Evolutionary conservation across 2,113 vertebrate genomes (phyloP).

Genomic region (Merops nubicus): DNA sequence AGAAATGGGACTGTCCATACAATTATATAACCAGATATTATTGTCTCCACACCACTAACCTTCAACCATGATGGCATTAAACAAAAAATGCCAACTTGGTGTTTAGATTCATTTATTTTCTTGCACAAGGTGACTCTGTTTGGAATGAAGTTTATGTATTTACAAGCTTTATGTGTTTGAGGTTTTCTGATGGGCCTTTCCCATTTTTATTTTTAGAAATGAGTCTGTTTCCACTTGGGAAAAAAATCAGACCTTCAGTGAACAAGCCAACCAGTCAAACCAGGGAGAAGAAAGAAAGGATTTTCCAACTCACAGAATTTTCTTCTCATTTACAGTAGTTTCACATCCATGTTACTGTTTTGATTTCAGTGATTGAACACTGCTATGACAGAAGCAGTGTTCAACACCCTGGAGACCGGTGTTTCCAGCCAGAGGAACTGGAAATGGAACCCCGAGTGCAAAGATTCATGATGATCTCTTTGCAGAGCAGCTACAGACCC

Average conservation of each 20-base stretch:
- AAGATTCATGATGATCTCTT: not conserved
- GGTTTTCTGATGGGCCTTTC: not conserved
- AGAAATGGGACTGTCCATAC: not conserved
- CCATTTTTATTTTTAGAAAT: not conserved
- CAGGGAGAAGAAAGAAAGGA: not conserved
- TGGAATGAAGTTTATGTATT: not conserved
- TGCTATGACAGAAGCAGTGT: not conserved
- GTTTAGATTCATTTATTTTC: not conserved
- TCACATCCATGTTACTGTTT: not conserved
- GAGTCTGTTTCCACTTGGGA: not conserved
- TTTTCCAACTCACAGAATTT: not conserved
- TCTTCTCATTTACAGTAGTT: not conserved
- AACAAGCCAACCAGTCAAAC: not conserved
- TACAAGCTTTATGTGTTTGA: not conserved
- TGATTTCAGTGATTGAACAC: not conserved
- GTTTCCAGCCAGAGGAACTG: not conserved
- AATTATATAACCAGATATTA: not conserved
- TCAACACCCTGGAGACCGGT: not conserved
- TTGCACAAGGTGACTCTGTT: not conserved
- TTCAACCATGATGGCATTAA: not conserved
- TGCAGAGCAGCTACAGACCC: not conserved
- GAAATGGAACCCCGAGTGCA: not conserved
- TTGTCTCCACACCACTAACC: not conserved
- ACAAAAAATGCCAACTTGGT: not conserved
- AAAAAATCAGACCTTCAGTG: not conserved